Conservation (phyloP, 2,113 vertebrate species). For the Rhinolophus ferrumequinum region DNA sequence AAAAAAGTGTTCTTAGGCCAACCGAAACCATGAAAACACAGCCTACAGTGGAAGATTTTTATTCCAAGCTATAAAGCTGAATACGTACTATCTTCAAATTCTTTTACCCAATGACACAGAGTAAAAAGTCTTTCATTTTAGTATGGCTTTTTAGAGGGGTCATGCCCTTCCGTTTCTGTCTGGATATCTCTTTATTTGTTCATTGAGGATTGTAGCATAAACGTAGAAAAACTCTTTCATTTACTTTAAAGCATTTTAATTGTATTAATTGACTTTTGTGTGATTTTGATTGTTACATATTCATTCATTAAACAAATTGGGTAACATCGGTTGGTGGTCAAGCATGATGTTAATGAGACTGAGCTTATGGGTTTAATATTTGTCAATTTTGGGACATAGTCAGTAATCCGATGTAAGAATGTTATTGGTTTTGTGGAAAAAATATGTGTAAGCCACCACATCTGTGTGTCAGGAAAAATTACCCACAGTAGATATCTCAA, state of each 20-base stretch:
- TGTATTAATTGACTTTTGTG: background rate
- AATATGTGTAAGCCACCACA: background rate
- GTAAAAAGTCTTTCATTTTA: background rate
- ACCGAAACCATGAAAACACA: background rate
- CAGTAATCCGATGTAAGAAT: background rate
- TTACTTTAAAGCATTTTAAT: slow-evolving; percentile 32
- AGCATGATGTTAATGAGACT: background rate
- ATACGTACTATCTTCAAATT: background rate
- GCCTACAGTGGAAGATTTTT: background rate
- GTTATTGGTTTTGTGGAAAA: background rate
- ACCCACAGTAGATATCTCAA: background rate
- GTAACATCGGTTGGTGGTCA: background rate
- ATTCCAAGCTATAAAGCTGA: background rate
- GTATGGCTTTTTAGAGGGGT: background rate
- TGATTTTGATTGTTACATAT: background rate
- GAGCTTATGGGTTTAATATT: background rate
- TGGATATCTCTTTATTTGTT: background rate
- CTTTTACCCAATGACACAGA: background rate
- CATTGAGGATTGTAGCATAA: background rate
- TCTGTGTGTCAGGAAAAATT: slow-evolving; percentile 6
- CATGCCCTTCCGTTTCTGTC: background rate
- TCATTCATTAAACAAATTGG: background rate
- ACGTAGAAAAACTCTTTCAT: background rate
- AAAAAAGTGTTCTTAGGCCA: background rate
- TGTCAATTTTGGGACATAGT: background rate